phyloP scores from a whole-genome alignment of 1,140 invertebrate genomes.

The Bathynomus jamesi region DNA sequence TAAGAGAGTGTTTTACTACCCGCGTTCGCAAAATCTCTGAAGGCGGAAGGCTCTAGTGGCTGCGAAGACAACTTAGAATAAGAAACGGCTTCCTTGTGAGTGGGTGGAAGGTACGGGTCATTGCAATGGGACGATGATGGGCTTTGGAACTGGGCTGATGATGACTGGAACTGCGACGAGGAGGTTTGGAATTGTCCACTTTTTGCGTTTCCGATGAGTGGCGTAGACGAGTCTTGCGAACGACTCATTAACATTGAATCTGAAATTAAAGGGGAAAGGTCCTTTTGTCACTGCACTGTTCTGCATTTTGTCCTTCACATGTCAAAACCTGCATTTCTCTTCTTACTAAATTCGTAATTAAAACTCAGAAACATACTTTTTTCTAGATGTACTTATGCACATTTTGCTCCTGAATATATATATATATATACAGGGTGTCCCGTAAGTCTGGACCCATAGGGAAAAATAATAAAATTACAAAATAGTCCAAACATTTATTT shows the following conservation, averaged over 20 bases:
- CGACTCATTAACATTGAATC: conserved; percentile 17
- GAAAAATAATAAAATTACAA: too few species aligned
- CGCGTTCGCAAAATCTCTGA: neutral
- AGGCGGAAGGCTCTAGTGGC: neutral
- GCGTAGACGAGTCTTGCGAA: conserved; percentile 13
- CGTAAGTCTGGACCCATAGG: too few species aligned
- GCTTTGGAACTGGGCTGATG: neutral
- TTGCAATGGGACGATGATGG: neutral
- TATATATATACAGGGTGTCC: neutral
- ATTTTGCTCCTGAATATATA: neutral
- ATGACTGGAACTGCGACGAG: neutral
- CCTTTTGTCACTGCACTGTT: neutral
- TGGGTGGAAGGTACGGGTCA: neutral
- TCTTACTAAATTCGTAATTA: too few species aligned
- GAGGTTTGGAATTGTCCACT: neutral
- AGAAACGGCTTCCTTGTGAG: neutral
- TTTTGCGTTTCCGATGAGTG: neutral
- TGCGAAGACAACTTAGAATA: neutral
- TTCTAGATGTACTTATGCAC: too few species aligned
- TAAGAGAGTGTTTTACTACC: neutral
- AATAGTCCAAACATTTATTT: too few species aligned
- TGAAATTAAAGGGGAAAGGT: too few species aligned
- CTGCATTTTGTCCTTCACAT: neutral
- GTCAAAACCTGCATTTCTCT: too few species aligned
- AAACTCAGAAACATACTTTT: too few species aligned